phyloP scores from a whole-genome alignment of 2,113 vertebrate genomes.

The Myxocyprinus asiaticus region DNA sequence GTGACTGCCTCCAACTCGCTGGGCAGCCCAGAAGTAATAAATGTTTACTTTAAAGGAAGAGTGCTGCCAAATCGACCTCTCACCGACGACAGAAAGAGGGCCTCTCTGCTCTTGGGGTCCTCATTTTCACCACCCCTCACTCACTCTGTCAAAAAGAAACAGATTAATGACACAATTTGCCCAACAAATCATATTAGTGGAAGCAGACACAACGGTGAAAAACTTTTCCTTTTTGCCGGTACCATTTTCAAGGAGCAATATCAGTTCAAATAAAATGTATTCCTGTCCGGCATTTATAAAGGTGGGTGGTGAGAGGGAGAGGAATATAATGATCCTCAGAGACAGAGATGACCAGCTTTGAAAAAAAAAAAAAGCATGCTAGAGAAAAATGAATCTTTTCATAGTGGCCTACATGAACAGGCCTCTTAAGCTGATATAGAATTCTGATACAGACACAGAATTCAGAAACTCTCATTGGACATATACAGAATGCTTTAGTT shows the following conservation, averaged over 20 bases:
- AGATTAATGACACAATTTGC: conserved; percentile 95
- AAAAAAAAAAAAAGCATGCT: conserved; percentile 75
- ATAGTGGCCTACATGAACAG: neutral
- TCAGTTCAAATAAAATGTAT: conserved; percentile 93
- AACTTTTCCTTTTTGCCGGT: conserved; percentile 50
- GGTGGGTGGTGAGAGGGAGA: conserved; percentile 81
- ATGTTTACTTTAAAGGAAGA: conserved; percentile 96
- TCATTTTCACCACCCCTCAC: conserved; percentile 74
- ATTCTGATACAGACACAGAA: neutral
- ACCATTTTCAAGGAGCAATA: conserved; percentile 82
- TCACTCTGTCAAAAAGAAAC: conserved; percentile 84
- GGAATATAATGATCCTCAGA: conserved; percentile 85
- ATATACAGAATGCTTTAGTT: neutral
- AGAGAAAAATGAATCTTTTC: conserved; percentile 31
- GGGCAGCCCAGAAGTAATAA: conserved; percentile 93
- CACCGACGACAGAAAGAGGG: conserved; percentile 61
- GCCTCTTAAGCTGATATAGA: conserved; percentile 10
- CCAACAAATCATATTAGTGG: conserved; percentile 92
- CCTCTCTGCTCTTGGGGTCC: conserved; percentile 82
- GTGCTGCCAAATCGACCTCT: conserved; percentile 84
- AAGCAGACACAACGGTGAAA: conserved; percentile 81
- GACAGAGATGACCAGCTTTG: conserved; percentile 75
- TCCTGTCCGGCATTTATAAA: conserved; percentile 93
- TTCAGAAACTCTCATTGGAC: neutral
- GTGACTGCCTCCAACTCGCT: conserved; percentile 89